phyloP scores from a whole-genome alignment of 2,113 vertebrate species.

The Xenopus borealis region DNA sequence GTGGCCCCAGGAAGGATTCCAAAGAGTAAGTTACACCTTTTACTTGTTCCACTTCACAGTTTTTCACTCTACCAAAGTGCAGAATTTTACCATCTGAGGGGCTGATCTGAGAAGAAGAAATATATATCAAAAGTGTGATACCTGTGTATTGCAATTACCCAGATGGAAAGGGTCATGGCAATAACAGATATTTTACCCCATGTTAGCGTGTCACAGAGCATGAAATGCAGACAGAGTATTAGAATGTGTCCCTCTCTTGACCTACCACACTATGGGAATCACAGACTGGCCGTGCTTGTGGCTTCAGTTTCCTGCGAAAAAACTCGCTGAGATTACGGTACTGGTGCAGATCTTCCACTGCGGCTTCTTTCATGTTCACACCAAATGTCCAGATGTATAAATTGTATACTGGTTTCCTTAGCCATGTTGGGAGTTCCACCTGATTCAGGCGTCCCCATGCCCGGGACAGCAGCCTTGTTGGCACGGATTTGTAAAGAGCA shows the following conservation, averaged over 20 bases:
- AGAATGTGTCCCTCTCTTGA: neutral
- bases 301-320: conserved; percentile 91
- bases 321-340: conserved; percentile 95
- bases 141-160: too few relatives aligned
- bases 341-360: conserved; percentile 87
- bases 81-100: conserved; percentile 94
- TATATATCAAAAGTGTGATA: neutral
- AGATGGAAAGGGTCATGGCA: too few relatives aligned
- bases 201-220: too few relatives aligned
- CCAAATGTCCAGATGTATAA: conserved; percentile 97
- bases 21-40: conserved; percentile 95
- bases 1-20: conserved; percentile 89
- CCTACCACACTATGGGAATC: conserved; percentile 84
- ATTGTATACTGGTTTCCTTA: conserved; percentile 83
- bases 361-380: conserved; percentile 96
- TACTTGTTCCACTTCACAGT: conserved; percentile 95
- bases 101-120: conserved; percentile 73
- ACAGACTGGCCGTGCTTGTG: conserved; percentile 82
- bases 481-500: conserved; percentile 86
- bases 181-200: too few relatives aligned
- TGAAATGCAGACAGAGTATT: too few relatives aligned
- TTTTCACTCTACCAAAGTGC: conserved; percentile 88
- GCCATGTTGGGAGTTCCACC: conserved; percentile 88
- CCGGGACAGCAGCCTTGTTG: conserved; percentile 86
- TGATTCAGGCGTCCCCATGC: conserved; percentile 94